Evolutionary conservation across 1,140 invertebrate species (phyloP), one percentile per base, ranked within the genome.

Genomic region (Apolygus lucorum): DNA sequence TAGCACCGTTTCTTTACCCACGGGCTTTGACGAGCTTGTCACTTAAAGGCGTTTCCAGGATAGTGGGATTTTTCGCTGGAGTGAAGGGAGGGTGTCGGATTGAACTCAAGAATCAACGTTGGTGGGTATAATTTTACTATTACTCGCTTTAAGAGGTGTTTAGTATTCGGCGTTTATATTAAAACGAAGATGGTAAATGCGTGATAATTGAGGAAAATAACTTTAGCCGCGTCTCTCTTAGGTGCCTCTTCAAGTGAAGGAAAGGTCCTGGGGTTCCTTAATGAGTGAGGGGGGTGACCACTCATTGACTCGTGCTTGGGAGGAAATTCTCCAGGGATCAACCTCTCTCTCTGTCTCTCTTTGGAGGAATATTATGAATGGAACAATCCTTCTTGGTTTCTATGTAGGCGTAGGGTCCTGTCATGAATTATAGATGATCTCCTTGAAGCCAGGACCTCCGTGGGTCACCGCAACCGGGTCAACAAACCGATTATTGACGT

Each of bases 401-500:
- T 59, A 59, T 24, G 54, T 59, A 59, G 54, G 54, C 54, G 54
- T 59, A 59, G 54, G 54, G 54, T 59, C 54, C 54, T 59, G 54
- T 59, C 54, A 59, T 59, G 54, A 59, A 59, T 59, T 59, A 59
- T 59, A 59, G 54, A 59, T 59, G 54, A 59, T 59, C 54, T 13
- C 22, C 11, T 14, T 11, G 54, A 11, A 4, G 4, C 13, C 22
- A 17, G 22, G 54, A 59, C 11, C 54, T 59, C 54, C 54, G 54
- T 59, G 54, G 54, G 54, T 59, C 54, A 59, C 54, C 54, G 22
- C 54, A 59, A 59, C 22, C 11, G 22, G 54, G 54, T 59, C 54
- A 59, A 59, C 54, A 59, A 59, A 59, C 54, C 22, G 54, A 59
- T 59, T 59, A 59, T 59, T 59, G 54, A 59, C 54, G 54, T 59